A percentile compares a stretch with the other conserved stretches of the same genome.
These are phyloP conservation scores for Xestia xanthographa DNA, from an alignment of 2,888 invertebrate species.

Conservation along the genomic window DNA sequence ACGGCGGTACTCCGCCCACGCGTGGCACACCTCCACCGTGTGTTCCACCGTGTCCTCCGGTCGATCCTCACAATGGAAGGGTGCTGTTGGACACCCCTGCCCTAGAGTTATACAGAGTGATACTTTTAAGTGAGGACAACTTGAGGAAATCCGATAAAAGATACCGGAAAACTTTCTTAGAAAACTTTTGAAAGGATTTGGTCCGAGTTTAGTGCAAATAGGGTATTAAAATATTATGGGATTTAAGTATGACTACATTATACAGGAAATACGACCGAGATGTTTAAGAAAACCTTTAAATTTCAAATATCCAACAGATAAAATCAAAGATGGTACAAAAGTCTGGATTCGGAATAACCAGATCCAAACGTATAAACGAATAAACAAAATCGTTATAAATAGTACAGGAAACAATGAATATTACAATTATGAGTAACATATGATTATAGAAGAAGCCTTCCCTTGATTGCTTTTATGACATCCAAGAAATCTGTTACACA, in stretches of 20 bases:
- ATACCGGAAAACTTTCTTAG: not conserved
- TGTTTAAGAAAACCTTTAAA: not conserved
- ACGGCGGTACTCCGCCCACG: too few relatives aligned
- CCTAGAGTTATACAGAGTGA: not conserved
- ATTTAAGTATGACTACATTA: too few relatives aligned
- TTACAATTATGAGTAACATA: not conserved
- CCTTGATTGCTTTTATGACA: not conserved
- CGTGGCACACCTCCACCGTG: too few relatives aligned
- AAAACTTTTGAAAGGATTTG: not conserved
- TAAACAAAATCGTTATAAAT: not conserved
- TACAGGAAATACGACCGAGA: not conserved
- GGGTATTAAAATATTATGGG: too few relatives aligned
- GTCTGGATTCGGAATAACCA: not conserved
- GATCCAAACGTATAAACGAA: not conserved
- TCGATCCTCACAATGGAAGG: too few relatives aligned
- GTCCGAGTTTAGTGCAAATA: too few relatives aligned
- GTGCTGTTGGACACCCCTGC: too few relatives aligned
- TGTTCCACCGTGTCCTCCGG: too few relatives aligned
- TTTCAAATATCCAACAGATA: not conserved
- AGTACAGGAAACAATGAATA: conserved; percentile 16
- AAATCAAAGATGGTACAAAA: not conserved
- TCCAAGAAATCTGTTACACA: not conserved
- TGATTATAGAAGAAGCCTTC: conserved; percentile 11
- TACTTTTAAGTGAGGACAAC: not conserved
- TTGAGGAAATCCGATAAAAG: not conserved